Base-by-base conservation (phyloP, 2,113 vertebrate species). In the Pterophyllum scalare region DNA sequence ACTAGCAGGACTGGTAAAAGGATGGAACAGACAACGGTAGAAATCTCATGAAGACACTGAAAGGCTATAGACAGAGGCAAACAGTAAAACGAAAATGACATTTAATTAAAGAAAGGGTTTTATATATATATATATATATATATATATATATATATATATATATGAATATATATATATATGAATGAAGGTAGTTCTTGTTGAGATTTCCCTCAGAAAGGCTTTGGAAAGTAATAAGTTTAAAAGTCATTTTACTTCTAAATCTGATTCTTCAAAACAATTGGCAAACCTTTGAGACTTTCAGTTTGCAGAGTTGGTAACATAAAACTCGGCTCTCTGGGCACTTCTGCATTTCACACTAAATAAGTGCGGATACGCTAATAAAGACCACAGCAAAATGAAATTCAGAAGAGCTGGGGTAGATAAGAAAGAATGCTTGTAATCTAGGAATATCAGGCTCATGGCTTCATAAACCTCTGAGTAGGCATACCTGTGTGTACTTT, bases 221-320 rank as follows among this genome's bases (percentile, higher is more conserved):
- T 74, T 89, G 56, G 35, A 82, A 87, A 78, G 28, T 52, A 85
- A 86, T 87, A 75, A 62, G 89, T 83, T 78, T 65, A 35, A 75
- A 84, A 59, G 38, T 85, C 58, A 19, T 79, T 80, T 84, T 40
- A 49, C 28, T 64, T 74, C 52, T 61, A 58, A 49, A 0, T 87
- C 61, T 78, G 26, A 86, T 86, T 89, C 79, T 82, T 87, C 65
- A 81, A 75, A 85, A 79, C 40, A 82, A 33, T 77, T 87, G 88
- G 76, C 72, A 52, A 86, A 90, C 10, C 40, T 58, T 40, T 77
- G 56, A 87, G 46, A 82, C 38, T 54, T 89, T 89, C 61, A 54
- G 77, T 81, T 84, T 85, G 31, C 82, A 82, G 80, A 76, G 56
- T 77, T 83, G 80, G 59, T 59, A 80, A 84, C 77, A 87, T 81